Percentiles rank a stretch among this genome's conserved stretches.
Conservation (phyloP, 1,140 invertebrate genomes). For the Trichonephila clavipes region DNA sequence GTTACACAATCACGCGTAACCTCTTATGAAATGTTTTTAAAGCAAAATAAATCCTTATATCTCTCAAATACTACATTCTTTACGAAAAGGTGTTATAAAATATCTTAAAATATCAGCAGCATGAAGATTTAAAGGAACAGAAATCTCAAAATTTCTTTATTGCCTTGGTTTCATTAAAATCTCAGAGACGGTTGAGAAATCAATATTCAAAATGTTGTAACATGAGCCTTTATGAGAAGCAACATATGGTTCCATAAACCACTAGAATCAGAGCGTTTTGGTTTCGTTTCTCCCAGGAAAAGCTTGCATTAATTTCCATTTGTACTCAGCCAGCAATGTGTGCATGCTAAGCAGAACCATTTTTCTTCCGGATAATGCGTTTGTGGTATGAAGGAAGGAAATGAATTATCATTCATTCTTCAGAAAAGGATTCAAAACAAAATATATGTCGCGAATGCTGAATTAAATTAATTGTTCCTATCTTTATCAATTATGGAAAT, state of each 20-base stretch:
- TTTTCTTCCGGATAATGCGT: background rate
- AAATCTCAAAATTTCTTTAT: background rate
- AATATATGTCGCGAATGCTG: background rate
- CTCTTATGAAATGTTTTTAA: too few species aligned
- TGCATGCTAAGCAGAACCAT: background rate
- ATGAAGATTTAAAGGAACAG: background rate
- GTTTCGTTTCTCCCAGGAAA: conserved; percentile 33
- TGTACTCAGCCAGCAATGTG: background rate
- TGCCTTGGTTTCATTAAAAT: conserved; percentile 29
- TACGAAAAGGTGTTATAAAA: too few species aligned
- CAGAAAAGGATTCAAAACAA: background rate
- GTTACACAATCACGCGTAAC: too few species aligned
- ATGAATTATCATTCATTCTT: background rate
- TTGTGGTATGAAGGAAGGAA: background rate
- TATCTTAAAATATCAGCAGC: background rate
- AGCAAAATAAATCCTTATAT: too few species aligned
- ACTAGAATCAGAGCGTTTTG: conserved; percentile 26
- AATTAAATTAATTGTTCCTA: background rate
- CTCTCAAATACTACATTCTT: background rate
- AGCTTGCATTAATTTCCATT: conserved; percentile 33
- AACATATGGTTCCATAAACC: conserved; percentile 29
- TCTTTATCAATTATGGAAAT: conserved; percentile 1
- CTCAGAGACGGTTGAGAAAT: conserved; percentile 4
- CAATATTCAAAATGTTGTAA: conserved; percentile 36
- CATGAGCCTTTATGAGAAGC: conserved; percentile 35